Conservation (phyloP, 30 jellyfish, hydroid and myxozoan species). For the Calvadosia cruxmelitensis region DNA sequence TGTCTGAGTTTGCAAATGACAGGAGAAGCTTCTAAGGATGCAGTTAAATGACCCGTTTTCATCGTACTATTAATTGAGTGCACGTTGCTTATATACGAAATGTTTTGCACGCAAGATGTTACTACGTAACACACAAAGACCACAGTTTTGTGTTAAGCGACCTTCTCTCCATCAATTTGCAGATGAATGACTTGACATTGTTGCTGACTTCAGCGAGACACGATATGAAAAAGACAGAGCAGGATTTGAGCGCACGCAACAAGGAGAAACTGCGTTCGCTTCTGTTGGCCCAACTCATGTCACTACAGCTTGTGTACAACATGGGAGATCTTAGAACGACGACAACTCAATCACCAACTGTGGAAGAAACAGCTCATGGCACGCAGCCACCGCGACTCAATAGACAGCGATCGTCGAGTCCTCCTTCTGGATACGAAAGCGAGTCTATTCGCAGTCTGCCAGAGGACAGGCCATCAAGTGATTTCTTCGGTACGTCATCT, state of each 20-base stretch:
- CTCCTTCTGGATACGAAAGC: neutral
- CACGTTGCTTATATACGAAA: too few species aligned
- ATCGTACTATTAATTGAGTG: too few species aligned
- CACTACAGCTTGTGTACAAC: conserved; percentile 47
- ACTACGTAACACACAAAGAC: too few species aligned
- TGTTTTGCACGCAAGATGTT: too few species aligned
- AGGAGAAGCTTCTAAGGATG: too few species aligned
- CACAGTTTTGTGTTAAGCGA: too few species aligned
- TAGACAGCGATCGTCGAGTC: neutral
- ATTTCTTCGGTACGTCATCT: too few species aligned
- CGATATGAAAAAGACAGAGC: neutral
- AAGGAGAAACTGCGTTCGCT: conserved; percentile 20
- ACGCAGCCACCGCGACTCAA: neutral
- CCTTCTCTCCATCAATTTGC: neutral
- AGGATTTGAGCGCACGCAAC: neutral
- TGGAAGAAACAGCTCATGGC: neutral
- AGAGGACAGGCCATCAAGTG: neutral
- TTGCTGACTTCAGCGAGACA: neutral
- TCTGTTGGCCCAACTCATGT: conserved; percentile 54
- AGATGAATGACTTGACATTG: neutral
- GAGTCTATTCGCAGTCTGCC: neutral
- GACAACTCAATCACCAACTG: neutral
- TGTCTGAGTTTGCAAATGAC: too few species aligned
- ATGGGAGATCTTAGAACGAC: neutral
- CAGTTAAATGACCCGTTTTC: too few species aligned